Base-by-base conservation (phyloP, 1,140 invertebrate genomes). In the Achatina immaculata region DNA sequence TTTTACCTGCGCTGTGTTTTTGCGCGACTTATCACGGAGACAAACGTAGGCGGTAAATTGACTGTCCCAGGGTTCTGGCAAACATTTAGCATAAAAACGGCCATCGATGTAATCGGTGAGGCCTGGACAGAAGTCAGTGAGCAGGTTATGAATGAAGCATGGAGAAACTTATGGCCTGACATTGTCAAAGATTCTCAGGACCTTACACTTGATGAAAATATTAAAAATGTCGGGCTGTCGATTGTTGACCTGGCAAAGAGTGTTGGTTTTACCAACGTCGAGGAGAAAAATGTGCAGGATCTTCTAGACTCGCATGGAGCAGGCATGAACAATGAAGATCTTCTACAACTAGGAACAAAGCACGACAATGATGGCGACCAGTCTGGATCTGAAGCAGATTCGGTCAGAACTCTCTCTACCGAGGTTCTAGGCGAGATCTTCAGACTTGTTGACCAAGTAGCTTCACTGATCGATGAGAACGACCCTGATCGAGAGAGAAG, bases 1-100 rank as follows among this genome's bases (percentile, higher is more conserved):
- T 68, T 74, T 51, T 85, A 85, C 34, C 31, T 82, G 0, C 74
- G 36, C 7, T 34, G 38, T 16, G 7, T 76, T 36, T n/a, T 76
- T n/a, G n/a, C 43, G 76, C 58, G 45, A 74, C 62, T 75, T 28
- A 45, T 80, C 21, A 21, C 71, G n/a, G 40, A 34, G 1, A 73
- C 45, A 4, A 36, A 62, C 34, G 58, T 48, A 4, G 71, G 75
- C 11, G 71, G 58, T 2, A 68, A 65, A 48, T 16, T 34, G n/a
- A 65, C 71, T 34, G 36, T 55, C 34, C 55, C 34, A 6, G 58
- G 80, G 21, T 79, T 80, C 24, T 82, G 81, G 77, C 43, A 43
- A n/a, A 79, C 31, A 24, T 82, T 71, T 40, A 74, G 75, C 75
- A 55, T 82, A 45, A 80, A 43, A 45, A 42, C 36, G 31, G 72